Percentiles rank a stretch among this genome's conserved stretches.
These are phyloP conservation scores for Disparrhopalites patrizii DNA, from an alignment of 2,888 invertebrate genomes.

Conservation along the genomic window DNA sequence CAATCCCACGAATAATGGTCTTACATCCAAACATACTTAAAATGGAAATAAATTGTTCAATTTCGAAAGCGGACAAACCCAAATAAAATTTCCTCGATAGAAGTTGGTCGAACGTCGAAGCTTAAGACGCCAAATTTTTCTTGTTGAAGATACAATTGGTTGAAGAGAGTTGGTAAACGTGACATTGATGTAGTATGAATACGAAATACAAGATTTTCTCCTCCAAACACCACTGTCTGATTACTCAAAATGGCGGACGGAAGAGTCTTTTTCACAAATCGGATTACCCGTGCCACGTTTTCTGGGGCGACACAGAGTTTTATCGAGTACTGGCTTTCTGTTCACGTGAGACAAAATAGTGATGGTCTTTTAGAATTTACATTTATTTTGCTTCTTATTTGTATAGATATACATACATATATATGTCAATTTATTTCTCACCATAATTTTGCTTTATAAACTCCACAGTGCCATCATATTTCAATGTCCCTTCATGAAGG, in stretches of 20 bases:
- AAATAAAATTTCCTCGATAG: conserved; percentile 28
- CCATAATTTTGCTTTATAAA: conserved; percentile 21
- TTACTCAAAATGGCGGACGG: conserved; percentile 15
- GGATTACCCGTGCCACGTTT: conserved; percentile 17
- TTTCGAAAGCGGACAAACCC: conserved; percentile 9
- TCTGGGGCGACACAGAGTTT: conserved; percentile 16
- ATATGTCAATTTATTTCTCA: background rate
- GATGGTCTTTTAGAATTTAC: background rate
- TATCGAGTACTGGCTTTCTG: conserved; percentile 26
- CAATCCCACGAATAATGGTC: too few relatives aligned
- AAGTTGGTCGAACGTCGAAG: conserved; percentile 22
- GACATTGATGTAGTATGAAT: conserved; percentile 13
- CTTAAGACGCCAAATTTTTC: conserved; percentile 20
- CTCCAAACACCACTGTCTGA: conserved; percentile 20
- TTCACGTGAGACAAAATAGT: background rate
- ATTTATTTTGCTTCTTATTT: background rate
- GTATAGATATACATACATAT: background rate
- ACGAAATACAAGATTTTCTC: conserved; percentile 22
- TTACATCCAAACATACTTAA: background rate
- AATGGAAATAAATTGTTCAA: background rate
- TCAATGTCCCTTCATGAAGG: conserved; percentile 26
- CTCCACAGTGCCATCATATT: conserved; percentile 21
- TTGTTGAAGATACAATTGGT: conserved; percentile 21
- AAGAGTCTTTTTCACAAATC: conserved; percentile 21
- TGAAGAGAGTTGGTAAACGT: conserved; percentile 23